Conservation (phyloP, 2,113 vertebrate species). For the Colius striatus region DNA sequence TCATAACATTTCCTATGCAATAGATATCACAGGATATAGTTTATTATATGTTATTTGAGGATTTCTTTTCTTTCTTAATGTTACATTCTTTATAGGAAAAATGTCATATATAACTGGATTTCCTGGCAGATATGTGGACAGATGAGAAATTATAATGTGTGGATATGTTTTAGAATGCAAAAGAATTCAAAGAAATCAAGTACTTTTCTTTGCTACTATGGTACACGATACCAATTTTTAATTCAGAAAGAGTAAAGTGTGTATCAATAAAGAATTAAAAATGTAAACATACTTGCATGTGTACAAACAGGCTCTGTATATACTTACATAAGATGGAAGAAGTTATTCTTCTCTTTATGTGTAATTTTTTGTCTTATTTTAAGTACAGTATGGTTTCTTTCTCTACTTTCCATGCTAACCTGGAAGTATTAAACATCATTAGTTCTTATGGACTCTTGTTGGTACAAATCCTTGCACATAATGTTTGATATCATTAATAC, state of each 20-base stretch:
- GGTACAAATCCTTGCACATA: background rate
- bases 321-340: background rate
- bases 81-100: background rate
- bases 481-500: background rate
- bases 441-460: background rate
- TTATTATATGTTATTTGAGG: background rate
- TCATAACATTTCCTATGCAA: background rate
- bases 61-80: background rate
- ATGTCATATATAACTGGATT: background rate
- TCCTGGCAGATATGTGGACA: background rate
- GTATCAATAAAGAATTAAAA: background rate
- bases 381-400: background rate
- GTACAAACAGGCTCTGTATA: background rate
- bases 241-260: background rate
- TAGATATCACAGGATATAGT: background rate
- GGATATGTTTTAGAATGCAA: background rate
- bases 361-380: background rate
- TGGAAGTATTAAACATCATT: background rate
- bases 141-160: background rate
- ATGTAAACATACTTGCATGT: accelerated
- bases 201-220: background rate
- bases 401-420: background rate
- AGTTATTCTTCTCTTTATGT: background rate
- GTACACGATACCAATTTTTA: background rate
- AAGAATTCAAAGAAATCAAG: background rate